Percentiles rank a stretch among this genome's conserved stretches.
Evolutionary conservation across 1,140 invertebrate species (phyloP).

Genomic region (Aphelinus certus): DNA sequence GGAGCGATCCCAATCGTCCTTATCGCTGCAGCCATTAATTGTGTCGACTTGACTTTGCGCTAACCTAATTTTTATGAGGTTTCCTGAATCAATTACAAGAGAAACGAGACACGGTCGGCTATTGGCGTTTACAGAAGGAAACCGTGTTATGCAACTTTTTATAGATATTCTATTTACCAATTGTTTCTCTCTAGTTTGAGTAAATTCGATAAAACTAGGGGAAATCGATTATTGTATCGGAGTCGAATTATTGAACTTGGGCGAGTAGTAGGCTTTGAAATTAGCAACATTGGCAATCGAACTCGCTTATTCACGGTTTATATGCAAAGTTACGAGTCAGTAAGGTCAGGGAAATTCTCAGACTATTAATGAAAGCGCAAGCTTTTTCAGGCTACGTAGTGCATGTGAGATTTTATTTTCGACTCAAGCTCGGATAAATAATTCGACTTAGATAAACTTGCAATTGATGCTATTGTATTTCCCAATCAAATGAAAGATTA

Average conservation of each 20-base stretch:
- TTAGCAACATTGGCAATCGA: constrained; percentile 1
- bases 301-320: background rate
- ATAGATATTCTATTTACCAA: too few species aligned
- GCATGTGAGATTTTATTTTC: background rate
- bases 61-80: constrained; percentile 4
- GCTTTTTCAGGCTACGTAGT: constrained; percentile 42
- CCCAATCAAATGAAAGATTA: too few species aligned
- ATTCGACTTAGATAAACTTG: too few species aligned
- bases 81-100: too few species aligned
- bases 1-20: constrained; percentile 23
- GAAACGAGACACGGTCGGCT: too few species aligned
- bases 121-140: too few species aligned
- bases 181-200: too few species aligned
- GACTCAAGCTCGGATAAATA: too few species aligned
- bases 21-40: constrained; percentile 15
- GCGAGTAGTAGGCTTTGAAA: background rate
- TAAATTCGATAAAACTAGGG: too few species aligned
- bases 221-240: too few species aligned
- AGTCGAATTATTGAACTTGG: constrained; percentile 9
- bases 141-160: too few species aligned
- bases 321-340: background rate
- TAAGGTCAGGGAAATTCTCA: constrained; percentile 29
- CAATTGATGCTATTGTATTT: too few species aligned
- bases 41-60: background rate
- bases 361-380: constrained; percentile 15